Base-by-base conservation (phyloP, 2,888 invertebrate genomes). In the Drosophila neutralis region DNA sequence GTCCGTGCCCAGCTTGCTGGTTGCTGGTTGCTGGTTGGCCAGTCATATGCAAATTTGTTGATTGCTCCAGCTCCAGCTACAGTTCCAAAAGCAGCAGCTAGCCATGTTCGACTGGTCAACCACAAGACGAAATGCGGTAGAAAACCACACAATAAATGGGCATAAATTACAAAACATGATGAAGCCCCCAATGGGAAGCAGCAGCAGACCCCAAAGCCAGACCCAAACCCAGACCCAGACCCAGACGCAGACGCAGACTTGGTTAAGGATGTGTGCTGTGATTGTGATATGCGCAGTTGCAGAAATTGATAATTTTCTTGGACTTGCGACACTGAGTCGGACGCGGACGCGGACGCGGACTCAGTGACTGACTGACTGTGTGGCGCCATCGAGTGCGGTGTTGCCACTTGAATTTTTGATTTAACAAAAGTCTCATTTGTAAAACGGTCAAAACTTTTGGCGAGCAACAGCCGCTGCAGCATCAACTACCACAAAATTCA, bases 401-500 rank as follows among this genome's bases (percentile, higher is more conserved):
- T 86, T 86, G 85, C 85, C 85, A 86, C 85, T 86, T 86, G 85
- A 86, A 86, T 86, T 88, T 88, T 88, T 88, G 85, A 86, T 86
- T 86, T 83, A 86, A 86, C 85, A 86, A 86, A 85, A 82, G 74
- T 78, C 89, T 87, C 82, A 86, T 86, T 89, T 86, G 85, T 86
- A 89, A 86, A 83, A 77, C 87, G 83, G 61, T 64, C 76, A 76
- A 76, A 74, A 74, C 69, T 63, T 48, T 68, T 31, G 49, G 35
- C 68, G 24, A 68, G 57, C 56, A 61, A 38, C n/a, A 67, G 53
- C 56, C 33, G 48, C 35, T 27, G 27, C 61, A 35, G 42, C 58
- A 51, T 11, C 65, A 63, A 52, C 51, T 33, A 53, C 33, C 24
- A 42, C 63, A 63, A 81, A 78, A 80, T 80, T 80, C 68, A 80